These are phyloP conservation scores for Eristalinus sepulchralis DNA, from an alignment of 2,888 invertebrate genomes.

Conservation along the genomic window DNA sequence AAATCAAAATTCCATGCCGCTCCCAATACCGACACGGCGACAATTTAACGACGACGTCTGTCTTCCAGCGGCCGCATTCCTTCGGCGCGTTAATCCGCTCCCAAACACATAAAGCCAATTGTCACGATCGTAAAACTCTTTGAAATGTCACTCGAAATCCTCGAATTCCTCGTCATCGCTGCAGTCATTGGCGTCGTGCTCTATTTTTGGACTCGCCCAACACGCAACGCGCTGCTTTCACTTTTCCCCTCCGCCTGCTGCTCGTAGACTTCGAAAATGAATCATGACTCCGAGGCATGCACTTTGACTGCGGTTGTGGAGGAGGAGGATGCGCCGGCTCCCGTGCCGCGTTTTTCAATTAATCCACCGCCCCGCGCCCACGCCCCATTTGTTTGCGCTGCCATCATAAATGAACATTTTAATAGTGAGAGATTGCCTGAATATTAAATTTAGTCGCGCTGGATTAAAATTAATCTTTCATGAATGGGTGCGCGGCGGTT, in stretches of 20 bases:
- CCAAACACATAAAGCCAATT: constrained; percentile 57
- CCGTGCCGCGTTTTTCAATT: constrained; percentile 57
- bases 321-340: neutral
- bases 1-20: neutral
- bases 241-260: constrained; percentile 13
- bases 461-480: constrained; percentile 68
- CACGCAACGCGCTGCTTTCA: constrained; percentile 22
- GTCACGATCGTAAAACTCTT: constrained; percentile 66
- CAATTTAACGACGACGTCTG: neutral
- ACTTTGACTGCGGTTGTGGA: neutral
- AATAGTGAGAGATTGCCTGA: constrained; percentile 60
- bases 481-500: constrained; percentile 30
- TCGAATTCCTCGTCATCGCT: constrained; percentile 8
- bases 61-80: neutral
- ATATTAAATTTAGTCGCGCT: constrained; percentile 64
- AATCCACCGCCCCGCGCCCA: too few relatives aligned
- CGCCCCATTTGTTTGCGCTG: constrained; percentile 58
- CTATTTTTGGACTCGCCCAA: constrained; percentile 19
- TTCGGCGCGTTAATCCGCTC: constrained; percentile 36
- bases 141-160: constrained; percentile 51
- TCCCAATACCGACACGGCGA: neutral
- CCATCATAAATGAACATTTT: constrained; percentile 66
- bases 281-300: constrained; percentile 47
- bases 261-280: constrained; percentile 39
- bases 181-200: neutral